Evolutionary conservation across 1,140 invertebrate genomes (phyloP).

Genomic region (Drepana arcuata): DNA sequence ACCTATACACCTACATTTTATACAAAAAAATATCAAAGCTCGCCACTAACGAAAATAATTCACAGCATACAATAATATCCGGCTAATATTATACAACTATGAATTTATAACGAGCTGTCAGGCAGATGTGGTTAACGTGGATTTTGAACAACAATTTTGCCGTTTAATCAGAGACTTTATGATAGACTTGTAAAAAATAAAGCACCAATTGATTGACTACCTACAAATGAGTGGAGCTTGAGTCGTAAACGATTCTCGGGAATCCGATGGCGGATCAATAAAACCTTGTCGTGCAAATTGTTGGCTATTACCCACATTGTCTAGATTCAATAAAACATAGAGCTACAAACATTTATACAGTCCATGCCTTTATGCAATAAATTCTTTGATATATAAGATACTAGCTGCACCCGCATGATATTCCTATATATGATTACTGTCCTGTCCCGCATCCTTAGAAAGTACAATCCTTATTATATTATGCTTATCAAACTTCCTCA

Average conservation of each 20-base stretch:
- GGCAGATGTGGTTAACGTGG: slow-evolving; percentile 42
- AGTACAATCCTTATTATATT: too few species aligned
- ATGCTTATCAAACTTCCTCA: too few species aligned
- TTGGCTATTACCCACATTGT: slow-evolving; percentile 38
- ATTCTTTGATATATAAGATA: too few species aligned
- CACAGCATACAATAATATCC: slow-evolving; percentile 47
- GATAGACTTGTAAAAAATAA: too few species aligned
- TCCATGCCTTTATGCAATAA: too few species aligned
- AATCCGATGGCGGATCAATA: slow-evolving; percentile 31
- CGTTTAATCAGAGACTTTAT: too few species aligned
- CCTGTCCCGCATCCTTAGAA: too few species aligned
- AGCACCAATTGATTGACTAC: too few species aligned
- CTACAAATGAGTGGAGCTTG: too few species aligned
- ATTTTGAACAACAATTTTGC: too few species aligned
- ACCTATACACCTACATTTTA: not conserved
- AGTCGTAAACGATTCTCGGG: slow-evolving; percentile 14
- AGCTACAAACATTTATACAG: slow-evolving; percentile 14
- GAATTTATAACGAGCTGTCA: slow-evolving; percentile 44
- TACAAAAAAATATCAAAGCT: slow-evolving; percentile 26
- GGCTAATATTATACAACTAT: slow-evolving; percentile 35
- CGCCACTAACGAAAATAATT: slow-evolving; percentile 30
- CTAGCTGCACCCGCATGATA: too few species aligned
- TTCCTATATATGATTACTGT: too few species aligned
- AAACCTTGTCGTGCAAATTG: slow-evolving; percentile 24
- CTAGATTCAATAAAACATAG: slow-evolving; percentile 34